Percentiles rank a stretch among this genome's conserved stretches.
These are phyloP conservation scores for Alsophila aescularia DNA, from an alignment of 2,888 invertebrate genomes.

Conservation along the genomic window DNA sequence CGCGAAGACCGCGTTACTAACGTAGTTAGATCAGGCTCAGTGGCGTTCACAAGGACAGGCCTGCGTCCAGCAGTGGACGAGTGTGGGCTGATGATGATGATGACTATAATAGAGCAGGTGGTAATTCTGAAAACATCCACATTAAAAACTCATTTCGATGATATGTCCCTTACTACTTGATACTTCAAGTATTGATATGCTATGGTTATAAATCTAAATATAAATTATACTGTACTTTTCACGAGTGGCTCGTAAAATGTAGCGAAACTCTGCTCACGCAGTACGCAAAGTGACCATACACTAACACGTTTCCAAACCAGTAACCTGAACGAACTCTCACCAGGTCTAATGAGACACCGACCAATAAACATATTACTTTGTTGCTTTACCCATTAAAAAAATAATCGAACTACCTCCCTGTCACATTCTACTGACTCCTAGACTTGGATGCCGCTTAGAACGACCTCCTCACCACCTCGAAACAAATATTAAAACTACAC, in stretches of 20 bases:
- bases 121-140: too few species aligned
- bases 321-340: constrained; percentile 37
- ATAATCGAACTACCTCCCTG: constrained; percentile 55
- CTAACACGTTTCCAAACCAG: constrained; percentile 12
- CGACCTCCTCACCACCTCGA: constrained; percentile 57
- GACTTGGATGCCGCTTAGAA: constrained; percentile 67
- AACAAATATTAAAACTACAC: constrained; percentile 40
- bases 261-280: neutral
- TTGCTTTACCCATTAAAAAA: constrained; percentile 53
- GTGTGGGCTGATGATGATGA: too few species aligned
- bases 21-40: too few species aligned
- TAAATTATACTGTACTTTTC: neutral
- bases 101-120: too few species aligned
- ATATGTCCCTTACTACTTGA: too few species aligned
- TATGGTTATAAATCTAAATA: neutral
- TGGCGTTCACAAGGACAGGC: too few species aligned
- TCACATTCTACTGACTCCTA: constrained; percentile 57
- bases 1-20: too few species aligned
- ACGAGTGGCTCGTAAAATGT: constrained; percentile 9
- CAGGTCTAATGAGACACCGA: constrained; percentile 50
- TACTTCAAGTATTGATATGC: too few species aligned
- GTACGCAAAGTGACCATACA: constrained; percentile 13
- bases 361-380: constrained; percentile 61
- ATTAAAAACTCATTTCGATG: too few species aligned
- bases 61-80: too few species aligned